Percentiles rank a stretch among this genome's conserved stretches.
phyloP scores from a whole-genome alignment of 2,797 vertebrate species.

The Vultur gryphus region DNA sequence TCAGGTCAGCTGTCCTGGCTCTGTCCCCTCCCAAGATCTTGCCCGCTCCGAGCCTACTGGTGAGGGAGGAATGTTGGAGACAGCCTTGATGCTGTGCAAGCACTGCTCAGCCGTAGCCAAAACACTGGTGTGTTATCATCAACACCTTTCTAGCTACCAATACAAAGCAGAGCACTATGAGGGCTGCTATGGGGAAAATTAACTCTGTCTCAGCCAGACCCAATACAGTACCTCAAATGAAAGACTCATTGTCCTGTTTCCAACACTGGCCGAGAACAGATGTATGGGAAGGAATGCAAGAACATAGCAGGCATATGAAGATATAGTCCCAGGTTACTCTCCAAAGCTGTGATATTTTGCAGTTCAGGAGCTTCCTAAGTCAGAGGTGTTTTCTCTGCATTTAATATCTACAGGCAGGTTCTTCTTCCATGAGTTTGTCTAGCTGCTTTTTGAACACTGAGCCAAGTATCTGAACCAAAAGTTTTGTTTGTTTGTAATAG shows the following conservation, averaged over 20 bases:
- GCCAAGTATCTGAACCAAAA: not conserved
- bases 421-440: not conserved
- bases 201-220: too few species aligned
- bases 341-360: not conserved
- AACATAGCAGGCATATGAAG: not conserved
- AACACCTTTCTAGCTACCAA: too few species aligned
- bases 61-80: too few species aligned
- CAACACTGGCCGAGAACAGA: not conserved
- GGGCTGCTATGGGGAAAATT: too few species aligned
- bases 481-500: not conserved
- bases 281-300: not conserved
- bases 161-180: too few species aligned
- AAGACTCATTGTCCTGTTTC: not conserved
- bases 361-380: not conserved
- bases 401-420: not conserved
- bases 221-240: not conserved
- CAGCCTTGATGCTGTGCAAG: too few species aligned
- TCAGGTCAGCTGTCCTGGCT: too few species aligned
- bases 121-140: too few species aligned
- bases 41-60: too few species aligned
- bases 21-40: too few species aligned
- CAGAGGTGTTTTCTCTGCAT: not conserved
- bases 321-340: not conserved
- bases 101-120: too few species aligned
- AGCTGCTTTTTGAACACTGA: not conserved